Base-by-base conservation (phyloP, 2,113 vertebrate species). In the Grammomys dolichurus region DNA sequence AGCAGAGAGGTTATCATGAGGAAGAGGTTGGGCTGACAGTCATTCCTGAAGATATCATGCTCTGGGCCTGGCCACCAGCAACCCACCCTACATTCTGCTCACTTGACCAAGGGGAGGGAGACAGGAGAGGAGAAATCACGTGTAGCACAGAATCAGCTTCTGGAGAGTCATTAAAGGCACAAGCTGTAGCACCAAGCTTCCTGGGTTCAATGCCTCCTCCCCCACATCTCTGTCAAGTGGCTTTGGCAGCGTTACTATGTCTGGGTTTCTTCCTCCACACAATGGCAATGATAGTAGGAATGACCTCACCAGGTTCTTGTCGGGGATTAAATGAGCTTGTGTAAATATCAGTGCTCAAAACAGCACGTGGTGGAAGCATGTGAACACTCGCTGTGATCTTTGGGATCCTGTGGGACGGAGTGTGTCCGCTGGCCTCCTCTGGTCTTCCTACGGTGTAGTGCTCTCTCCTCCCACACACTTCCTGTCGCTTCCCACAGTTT, bases 351-450 rank as follows among this genome's bases (percentile, higher is more conserved):
- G 43, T 46, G 46, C 65, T 31, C 16, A 63, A 43, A 85, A 65
- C n/a, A 46, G 77, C 36, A 1, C 36, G 0, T 0, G 24, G 43
- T 4, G 33, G 17, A 28, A 12, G 48, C 14, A 4, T 13, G 0
- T 28, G n/a, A 28, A 4, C 36, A 1, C 33, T 16, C 9, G 14
- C 85, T 3, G 9, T 24, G 65, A 11, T n/a, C n/a, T 60, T 43
- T 43, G 89, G 63, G 63, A 1, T 1, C 2, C 1, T 13, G 28
- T 36, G 63, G 19, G 82, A 4, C 0, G 1, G 28, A 16, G 5
- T 17, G 20, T 1, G 22, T 67, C 28, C 70, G 16, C 40, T 1
- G 13, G 36, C 65, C 31, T 86, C 31, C 36, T 48, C 43, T 40
- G 11, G 19, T n/a, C 36, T 65, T 11, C 19, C 19, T 67, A 46